Conservation (phyloP, 2,888 invertebrate species). For the Taenaris catops region DNA sequence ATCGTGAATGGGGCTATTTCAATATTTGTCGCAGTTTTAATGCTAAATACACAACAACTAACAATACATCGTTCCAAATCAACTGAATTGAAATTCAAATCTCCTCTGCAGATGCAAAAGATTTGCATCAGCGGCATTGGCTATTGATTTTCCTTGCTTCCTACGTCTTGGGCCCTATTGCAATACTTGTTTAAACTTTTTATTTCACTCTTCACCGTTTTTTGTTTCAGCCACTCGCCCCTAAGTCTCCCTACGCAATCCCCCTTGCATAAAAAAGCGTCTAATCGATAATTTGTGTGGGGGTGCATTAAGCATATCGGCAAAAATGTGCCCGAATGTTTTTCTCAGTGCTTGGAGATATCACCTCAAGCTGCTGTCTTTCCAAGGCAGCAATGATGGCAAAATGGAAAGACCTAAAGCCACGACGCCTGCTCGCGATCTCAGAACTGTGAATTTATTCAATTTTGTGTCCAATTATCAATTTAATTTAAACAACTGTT, state of each 20-base stretch:
- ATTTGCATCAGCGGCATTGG: slow-evolving; percentile 74
- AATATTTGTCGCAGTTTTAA: slow-evolving; percentile 23
- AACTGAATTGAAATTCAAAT: slow-evolving; percentile 71
- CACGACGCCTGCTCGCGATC: too few species aligned
- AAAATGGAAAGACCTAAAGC: too few species aligned
- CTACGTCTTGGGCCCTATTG: slow-evolving; percentile 71
- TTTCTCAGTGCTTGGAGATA: slow-evolving; percentile 74
- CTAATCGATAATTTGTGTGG: slow-evolving; percentile 81
- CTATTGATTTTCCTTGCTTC: slow-evolving; percentile 78
- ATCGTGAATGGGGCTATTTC: too few species aligned
- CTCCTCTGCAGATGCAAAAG: slow-evolving; percentile 53
- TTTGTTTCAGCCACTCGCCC: slow-evolving; percentile 79
- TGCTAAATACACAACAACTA: slow-evolving; percentile 41
- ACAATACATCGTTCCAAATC: slow-evolving; percentile 55
- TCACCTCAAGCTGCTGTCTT: too few species aligned
- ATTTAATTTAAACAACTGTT: too few species aligned
- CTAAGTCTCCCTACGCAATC: slow-evolving; percentile 63
- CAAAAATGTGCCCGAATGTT: slow-evolving; percentile 64
- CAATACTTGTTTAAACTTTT: slow-evolving; percentile 79
- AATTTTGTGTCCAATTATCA: too few species aligned
- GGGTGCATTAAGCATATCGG: slow-evolving; percentile 80
- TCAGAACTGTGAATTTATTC: too few species aligned
- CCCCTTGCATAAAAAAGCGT: slow-evolving; percentile 81
- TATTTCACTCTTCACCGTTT: slow-evolving; percentile 79
- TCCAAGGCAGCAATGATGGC: too few species aligned